Conservation (phyloP, 1,140 invertebrate species). For the Temnothorax longispinosus region DNA sequence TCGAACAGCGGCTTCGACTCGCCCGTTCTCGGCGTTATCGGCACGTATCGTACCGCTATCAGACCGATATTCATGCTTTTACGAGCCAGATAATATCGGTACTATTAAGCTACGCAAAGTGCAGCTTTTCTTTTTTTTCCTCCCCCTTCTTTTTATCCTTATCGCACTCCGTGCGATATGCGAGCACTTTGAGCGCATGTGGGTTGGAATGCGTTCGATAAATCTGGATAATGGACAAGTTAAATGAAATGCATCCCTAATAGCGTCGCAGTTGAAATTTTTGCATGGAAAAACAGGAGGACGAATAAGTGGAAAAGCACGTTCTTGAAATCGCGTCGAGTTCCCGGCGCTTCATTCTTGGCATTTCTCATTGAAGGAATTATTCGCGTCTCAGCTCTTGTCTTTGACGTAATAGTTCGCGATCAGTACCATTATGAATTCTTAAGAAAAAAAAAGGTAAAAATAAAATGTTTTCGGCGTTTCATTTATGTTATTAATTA, state of each 20-base stretch:
- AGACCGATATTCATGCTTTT: neutral
- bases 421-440: neutral
- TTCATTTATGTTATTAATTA: neutral
- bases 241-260: neutral
- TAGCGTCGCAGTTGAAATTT: neutral
- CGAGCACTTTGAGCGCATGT: no score
- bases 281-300: neutral
- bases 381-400: neutral
- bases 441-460: neutral
- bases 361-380: neutral
- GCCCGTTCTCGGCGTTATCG: neutral
- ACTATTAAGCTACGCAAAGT: slow-evolving; percentile 9
- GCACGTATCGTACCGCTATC: slow-evolving; percentile 44
- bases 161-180: neutral
- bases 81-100: neutral
- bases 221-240: slow-evolving; percentile 4
- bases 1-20: neutral
- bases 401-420: neutral
- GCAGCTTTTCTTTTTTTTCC: neutral
- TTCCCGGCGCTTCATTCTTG: neutral
- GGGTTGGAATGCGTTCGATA: neutral
- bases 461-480: neutral
- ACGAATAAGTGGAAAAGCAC: neutral
- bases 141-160: neutral
- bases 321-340: neutral